Evolutionary conservation across 2,888 invertebrate genomes (phyloP).

Genomic region (Xanthia icteritia): DNA sequence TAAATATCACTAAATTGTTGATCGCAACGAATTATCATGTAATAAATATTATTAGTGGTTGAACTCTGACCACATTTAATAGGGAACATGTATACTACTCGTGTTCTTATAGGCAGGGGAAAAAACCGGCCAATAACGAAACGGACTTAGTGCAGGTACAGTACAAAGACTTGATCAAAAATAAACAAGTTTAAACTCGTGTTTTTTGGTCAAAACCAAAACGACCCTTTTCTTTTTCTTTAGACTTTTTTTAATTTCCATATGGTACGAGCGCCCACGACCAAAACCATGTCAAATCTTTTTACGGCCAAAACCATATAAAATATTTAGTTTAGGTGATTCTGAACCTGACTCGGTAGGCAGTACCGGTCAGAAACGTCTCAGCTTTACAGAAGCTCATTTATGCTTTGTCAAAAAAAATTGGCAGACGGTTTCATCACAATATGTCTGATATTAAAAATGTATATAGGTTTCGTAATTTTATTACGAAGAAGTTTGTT

Average conservation of each 20-base stretch:
- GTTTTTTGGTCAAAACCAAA: background rate
- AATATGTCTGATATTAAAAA: no score
- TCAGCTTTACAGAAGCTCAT: no score
- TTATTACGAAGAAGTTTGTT: no score
- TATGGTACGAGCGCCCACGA: background rate
- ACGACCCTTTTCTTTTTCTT: background rate
- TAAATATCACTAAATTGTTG: constrained; percentile 15
- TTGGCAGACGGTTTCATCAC: no score
- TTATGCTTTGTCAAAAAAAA: no score
- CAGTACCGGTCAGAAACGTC: no score
- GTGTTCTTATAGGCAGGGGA: background rate
- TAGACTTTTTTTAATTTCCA: background rate
- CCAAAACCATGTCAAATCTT: no score
- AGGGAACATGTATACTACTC: background rate
- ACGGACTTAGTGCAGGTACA: background rate
- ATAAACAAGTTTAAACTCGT: background rate
- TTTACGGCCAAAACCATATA: no score
- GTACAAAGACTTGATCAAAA: background rate
- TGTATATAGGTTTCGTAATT: no score
- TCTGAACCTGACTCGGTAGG: no score
- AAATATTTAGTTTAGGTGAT: no score
- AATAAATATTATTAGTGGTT: constrained; percentile 35
- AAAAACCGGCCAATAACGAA: background rate
- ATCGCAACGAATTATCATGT: constrained; percentile 7
- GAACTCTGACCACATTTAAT: constrained; percentile 31